Conservation (phyloP, 2,888 invertebrate genomes). For the Gerris lacustris region DNA sequence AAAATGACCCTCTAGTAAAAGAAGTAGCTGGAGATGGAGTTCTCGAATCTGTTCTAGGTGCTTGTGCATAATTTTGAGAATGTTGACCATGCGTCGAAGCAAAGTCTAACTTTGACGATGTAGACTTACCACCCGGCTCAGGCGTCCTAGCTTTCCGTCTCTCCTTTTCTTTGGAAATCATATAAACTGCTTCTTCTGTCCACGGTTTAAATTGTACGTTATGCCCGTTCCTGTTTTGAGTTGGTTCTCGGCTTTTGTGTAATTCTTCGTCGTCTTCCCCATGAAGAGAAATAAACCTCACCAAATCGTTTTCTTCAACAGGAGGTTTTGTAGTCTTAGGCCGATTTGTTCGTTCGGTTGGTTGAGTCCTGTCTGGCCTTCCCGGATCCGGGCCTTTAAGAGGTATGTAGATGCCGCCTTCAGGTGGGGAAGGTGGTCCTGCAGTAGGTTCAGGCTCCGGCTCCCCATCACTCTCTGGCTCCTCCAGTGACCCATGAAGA, state of each 20-base stretch:
- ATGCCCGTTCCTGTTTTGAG: constrained; percentile 18
- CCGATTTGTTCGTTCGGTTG: constrained; percentile 16
- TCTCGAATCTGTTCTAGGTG: constrained; percentile 35
- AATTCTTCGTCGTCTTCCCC: constrained; percentile 27
- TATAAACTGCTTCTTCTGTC: constrained; percentile 17
- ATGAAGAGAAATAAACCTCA: constrained; percentile 28
- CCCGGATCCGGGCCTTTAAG: constrained; percentile 37
- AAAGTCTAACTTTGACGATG: constrained; percentile 20
- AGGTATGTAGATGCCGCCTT: constrained; percentile 38
- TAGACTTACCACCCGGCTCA: constrained; percentile 20
- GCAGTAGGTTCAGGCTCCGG: constrained; percentile 28
- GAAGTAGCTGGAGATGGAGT: constrained; percentile 58
- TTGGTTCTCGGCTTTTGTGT: constrained; percentile 4
- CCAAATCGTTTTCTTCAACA: constrained; percentile 25
- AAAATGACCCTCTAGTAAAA: constrained; percentile 61
- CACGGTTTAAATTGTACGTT: constrained; percentile 24
- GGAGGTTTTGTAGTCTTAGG: constrained; percentile 20
- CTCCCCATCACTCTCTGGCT: constrained; percentile 30
- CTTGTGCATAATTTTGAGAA: constrained; percentile 24
- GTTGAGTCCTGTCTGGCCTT: constrained; percentile 12
- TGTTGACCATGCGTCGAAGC: constrained; percentile 20
- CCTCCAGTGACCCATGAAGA: constrained; percentile 32
- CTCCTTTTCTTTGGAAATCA: constrained; percentile 9
- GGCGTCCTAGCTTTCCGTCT: constrained; percentile 17
- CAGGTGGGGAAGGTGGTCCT: constrained; percentile 31